These are phyloP conservation scores for Oncorhynchus tshawytscha DNA, from an alignment of 2,113 vertebrate species.

Conservation along the genomic window DNA sequence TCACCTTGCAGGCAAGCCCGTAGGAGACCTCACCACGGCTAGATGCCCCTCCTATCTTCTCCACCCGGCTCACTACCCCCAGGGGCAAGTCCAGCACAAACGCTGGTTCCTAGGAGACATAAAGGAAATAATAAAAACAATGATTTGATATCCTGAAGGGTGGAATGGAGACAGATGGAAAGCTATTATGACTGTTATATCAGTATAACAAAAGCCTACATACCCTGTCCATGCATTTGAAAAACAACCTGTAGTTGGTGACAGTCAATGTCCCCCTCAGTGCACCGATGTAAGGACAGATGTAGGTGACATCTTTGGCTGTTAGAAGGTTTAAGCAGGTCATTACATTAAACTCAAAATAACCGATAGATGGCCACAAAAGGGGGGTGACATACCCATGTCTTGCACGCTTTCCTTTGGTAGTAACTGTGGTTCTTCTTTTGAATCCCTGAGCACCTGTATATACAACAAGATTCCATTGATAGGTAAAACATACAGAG, in stretches of 20 bases:
- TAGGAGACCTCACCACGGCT: slow-evolving; percentile 90
- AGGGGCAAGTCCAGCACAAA: slow-evolving; percentile 94
- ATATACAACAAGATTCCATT: slow-evolving; percentile 8
- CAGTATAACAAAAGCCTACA: slow-evolving; percentile 30
- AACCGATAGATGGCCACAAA: neutral
- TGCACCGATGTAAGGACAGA: slow-evolving; percentile 93
- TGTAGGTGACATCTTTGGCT: slow-evolving; percentile 96
- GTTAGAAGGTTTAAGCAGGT: neutral
- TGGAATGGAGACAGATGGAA: neutral
- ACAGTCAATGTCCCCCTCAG: slow-evolving; percentile 88
- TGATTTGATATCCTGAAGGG: neutral
- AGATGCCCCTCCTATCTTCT: slow-evolving; percentile 89
- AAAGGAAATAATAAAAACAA: neutral
- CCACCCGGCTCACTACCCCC: slow-evolving; percentile 92
- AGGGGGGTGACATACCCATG: slow-evolving; percentile 51
- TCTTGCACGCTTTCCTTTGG: slow-evolving; percentile 92
- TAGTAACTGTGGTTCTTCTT: slow-evolving; percentile 88
- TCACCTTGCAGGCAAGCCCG: slow-evolving; percentile 91
- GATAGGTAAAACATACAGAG: neutral
- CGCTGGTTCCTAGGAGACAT: slow-evolving; percentile 80
- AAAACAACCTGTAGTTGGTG: slow-evolving; percentile 95
- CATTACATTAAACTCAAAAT: neutral
- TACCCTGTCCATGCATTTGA: slow-evolving; percentile 93
- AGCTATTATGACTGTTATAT: neutral
- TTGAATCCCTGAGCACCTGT: slow-evolving; percentile 70